These are phyloP conservation scores for Mesorhabditis belari DNA, from an alignment of 2,888 invertebrate species.

Conservation along the genomic window DNA sequence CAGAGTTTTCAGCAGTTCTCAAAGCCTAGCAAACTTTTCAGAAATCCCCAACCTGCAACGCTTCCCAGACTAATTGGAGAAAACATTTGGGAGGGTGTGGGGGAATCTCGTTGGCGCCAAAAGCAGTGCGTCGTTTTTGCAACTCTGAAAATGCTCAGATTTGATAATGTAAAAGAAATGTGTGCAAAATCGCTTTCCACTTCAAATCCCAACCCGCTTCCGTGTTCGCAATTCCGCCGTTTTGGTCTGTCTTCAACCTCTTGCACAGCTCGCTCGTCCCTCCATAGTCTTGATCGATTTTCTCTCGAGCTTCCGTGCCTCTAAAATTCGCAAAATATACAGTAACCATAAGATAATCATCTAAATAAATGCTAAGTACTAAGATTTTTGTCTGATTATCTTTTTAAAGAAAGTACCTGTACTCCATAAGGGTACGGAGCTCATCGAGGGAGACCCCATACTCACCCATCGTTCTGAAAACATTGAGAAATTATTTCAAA, in stretches of 20 bases:
- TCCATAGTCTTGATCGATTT: slow-evolving; percentile 34
- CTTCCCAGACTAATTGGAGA: slow-evolving; percentile 47
- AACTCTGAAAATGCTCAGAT: slow-evolving; percentile 26
- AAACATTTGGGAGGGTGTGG: slow-evolving; percentile 50
- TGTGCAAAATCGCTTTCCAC: no score
- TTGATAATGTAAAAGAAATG: no score
- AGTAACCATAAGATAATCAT: not conserved
- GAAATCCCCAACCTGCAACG: slow-evolving; percentile 37
- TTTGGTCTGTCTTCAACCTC: slow-evolving; percentile 89
- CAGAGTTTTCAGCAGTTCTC: no score
- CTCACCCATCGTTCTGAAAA: slow-evolving; percentile 21
- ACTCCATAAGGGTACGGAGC: slow-evolving; percentile 48
- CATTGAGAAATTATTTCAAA: no score
- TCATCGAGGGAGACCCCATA: slow-evolving; percentile 45
- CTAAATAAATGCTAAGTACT: not conserved
- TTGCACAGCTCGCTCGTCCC: slow-evolving; percentile 81
- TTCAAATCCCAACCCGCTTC: slow-evolving; percentile 57
- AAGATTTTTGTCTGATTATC: not conserved
- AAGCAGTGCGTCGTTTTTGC: slow-evolving; percentile 34
- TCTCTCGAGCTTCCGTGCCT: slow-evolving; percentile 45
- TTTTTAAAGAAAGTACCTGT: slow-evolving; percentile 14
- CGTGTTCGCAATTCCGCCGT: slow-evolving; percentile 72
- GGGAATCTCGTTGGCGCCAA: slow-evolving; percentile 50
- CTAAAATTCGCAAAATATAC: slow-evolving; percentile 13
- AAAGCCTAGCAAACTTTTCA: no score